These are phyloP conservation scores for Diplosoma virens DNA, from an alignment of 23 tunicate genomes.

Conservation along the genomic window DNA sequence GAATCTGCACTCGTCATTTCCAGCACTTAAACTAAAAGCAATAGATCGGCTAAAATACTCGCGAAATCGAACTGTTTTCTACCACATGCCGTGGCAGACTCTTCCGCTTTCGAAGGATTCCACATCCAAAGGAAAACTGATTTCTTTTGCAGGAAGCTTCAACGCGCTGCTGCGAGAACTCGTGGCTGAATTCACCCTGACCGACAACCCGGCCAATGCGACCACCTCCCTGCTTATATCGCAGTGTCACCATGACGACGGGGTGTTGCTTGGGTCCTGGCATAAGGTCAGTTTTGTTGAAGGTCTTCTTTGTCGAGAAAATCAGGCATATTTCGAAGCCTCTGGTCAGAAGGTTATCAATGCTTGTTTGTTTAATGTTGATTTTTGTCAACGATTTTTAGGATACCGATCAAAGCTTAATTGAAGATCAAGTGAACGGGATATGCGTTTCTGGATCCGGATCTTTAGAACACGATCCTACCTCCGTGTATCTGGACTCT, in stretches of 20 bases:
- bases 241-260: conserved; percentile 77
- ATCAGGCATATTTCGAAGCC: background rate
- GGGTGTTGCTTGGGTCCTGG: conserved; percentile 73
- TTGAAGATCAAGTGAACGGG: conserved; percentile 81
- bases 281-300: conserved; percentile 62
- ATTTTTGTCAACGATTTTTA: background rate
- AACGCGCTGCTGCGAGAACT: conserved; percentile 76
- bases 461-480: conserved; percentile 82
- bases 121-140: background rate
- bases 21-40: no score
- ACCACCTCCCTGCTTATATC: conserved; percentile 81
- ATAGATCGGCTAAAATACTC: no score
- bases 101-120: no score
- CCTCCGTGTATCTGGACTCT: conserved; percentile 69
- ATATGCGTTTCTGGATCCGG: conserved; percentile 76
- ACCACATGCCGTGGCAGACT: no score
- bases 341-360: background rate
- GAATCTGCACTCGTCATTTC: no score
- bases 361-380: background rate
- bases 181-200: conserved; percentile 91
- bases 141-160: conserved; percentile 66
- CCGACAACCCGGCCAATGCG: conserved; percentile 85
- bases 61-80: no score
- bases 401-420: conserved; percentile 91
- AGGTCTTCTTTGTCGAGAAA: background rate